Percentiles rank a stretch among this genome's conserved stretches.
phyloP scores from a whole-genome alignment of 2,888 invertebrate species.

The Aspidiotus rigidus region DNA sequence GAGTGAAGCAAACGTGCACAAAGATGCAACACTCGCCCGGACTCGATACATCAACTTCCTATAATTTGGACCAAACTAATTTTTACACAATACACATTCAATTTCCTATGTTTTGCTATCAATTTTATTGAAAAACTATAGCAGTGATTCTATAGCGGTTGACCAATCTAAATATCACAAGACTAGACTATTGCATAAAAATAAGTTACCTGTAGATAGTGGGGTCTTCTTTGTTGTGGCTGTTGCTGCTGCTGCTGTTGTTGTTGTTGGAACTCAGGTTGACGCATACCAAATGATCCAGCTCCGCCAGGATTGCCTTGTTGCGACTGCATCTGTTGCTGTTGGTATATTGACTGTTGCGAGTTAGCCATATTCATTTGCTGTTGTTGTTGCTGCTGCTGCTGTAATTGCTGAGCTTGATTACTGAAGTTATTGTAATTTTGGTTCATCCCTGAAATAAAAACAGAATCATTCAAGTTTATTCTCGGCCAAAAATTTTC shows the following conservation, averaged over 20 bases:
- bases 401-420: conserved; percentile 47
- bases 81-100: too few species aligned
- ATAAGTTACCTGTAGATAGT: conserved; percentile 39
- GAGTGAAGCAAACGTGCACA: too few species aligned
- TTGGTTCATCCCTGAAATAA: conserved; percentile 49
- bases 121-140: too few species aligned
- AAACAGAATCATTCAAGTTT: neutral
- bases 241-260: conserved; percentile 34
- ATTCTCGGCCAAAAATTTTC: too few species aligned
- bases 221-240: conserved; percentile 38
- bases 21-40: too few species aligned
- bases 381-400: conserved; percentile 40
- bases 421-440: conserved; percentile 53
- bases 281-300: conserved; percentile 35
- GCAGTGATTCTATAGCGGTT: too few species aligned
- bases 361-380: conserved; percentile 10
- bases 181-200: neutral
- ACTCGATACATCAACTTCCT: too few species aligned
- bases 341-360: conserved; percentile 21
- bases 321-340: conserved; percentile 23
- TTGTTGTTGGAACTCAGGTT: conserved; percentile 37
- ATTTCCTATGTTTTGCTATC: too few species aligned
- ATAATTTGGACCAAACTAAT: too few species aligned
- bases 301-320: conserved; percentile 15
- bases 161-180: neutral